A percentile compares a stretch with the other conserved stretches of the same genome.
These are phyloP conservation scores for Petrocephalus sullivani DNA, from an alignment of 2,797 vertebrate genomes.

Conservation along the genomic window DNA sequence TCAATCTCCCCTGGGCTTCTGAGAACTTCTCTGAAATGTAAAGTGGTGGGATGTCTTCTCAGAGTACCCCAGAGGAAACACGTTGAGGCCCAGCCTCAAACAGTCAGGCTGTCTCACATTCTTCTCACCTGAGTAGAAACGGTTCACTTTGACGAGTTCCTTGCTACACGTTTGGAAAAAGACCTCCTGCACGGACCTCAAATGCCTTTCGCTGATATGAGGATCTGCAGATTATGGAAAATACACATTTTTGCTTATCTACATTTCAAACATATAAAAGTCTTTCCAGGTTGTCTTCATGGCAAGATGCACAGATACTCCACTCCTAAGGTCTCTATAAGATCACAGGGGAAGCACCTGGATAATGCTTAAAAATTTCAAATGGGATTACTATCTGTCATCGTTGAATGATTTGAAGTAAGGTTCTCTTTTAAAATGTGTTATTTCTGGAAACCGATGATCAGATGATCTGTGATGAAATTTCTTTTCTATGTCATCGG, in stretches of 20 bases:
- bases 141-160: constrained; percentile 44
- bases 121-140: constrained; percentile 45
- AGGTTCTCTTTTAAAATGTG: not conserved
- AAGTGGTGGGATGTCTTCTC: not conserved
- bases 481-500: not conserved
- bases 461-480: not conserved
- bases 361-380: not conserved
- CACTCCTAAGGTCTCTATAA: not conserved
- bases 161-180: constrained; percentile 43
- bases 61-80: not conserved
- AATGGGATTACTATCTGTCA: not conserved
- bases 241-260: not conserved
- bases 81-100: not conserved
- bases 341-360: not conserved
- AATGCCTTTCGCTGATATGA: constrained; percentile 7
- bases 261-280: not conserved
- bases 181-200: constrained; percentile 28
- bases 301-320: not conserved
- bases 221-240: constrained; percentile 10
- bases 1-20: constrained; percentile 37
- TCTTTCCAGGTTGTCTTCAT: not conserved
- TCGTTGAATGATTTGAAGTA: not conserved
- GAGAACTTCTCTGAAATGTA: constrained; percentile 40
- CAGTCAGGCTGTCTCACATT: not conserved
- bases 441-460: not conserved